Evolutionary conservation across 2,888 invertebrate species (phyloP).

Genomic region (Lithophane leautieri): DNA sequence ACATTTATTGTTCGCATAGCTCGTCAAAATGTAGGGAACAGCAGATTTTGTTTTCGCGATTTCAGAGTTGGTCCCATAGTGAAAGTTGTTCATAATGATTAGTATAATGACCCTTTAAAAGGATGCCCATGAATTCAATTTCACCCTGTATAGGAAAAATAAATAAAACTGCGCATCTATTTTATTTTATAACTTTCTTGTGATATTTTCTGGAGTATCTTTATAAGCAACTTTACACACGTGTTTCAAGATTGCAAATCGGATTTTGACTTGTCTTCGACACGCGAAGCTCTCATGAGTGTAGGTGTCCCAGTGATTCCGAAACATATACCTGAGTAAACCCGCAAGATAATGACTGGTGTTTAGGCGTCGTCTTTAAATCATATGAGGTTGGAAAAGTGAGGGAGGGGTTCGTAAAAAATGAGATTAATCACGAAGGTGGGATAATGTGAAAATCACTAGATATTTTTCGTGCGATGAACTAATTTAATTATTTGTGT

Average conservation of each 20-base stretch:
- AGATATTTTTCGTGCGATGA: neutral
- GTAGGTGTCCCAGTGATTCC: neutral
- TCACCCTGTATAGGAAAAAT: neutral
- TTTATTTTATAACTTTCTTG: neutral
- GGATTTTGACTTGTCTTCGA: neutral
- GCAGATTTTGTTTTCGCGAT: no score
- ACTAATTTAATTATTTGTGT: neutral
- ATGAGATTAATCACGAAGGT: neutral
- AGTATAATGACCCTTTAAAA: no score
- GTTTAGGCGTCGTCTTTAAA: neutral
- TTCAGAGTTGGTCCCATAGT: no score
- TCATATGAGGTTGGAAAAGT: neutral
- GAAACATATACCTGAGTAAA: neutral
- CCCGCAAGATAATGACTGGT: neutral
- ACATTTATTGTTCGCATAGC: no score
- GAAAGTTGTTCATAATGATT: no score
- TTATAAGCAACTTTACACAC: neutral
- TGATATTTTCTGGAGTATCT: neutral
- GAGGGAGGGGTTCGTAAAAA: neutral
- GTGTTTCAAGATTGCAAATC: neutral
- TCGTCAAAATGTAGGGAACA: no score
- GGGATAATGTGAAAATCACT: neutral
- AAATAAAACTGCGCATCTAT: neutral
- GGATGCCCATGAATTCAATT: no score
- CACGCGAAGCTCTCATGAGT: neutral